phyloP scores from a whole-genome alignment of 2,797 vertebrate genomes.

The Acanthis flammea region DNA sequence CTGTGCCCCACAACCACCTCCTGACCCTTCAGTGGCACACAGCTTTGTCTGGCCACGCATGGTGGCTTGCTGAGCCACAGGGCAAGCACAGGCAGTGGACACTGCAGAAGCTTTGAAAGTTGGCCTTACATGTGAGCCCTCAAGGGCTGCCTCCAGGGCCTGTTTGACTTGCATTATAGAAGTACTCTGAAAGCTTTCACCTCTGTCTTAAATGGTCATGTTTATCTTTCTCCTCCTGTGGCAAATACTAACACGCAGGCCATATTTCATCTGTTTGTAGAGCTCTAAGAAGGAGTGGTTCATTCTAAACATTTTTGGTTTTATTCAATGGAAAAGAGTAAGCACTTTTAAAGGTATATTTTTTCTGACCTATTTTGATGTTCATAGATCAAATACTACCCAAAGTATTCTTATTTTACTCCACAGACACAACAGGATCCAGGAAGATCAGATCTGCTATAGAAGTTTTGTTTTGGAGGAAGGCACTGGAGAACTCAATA shows the following conservation, averaged over 20 bases:
- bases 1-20: rapidly evolving
- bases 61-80: not conserved
- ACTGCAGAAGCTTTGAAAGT: not conserved
- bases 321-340: not conserved
- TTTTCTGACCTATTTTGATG: not conserved
- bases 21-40: not conserved
- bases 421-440: not conserved
- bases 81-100: not conserved
- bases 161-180: not conserved
- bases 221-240: not conserved
- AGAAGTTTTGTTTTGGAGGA: not conserved
- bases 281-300: not conserved
- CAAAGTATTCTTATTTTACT: not conserved
- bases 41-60: not conserved
- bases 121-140: not conserved
- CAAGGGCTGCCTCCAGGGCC: not conserved
- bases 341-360: not conserved
- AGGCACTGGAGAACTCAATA: not conserved
- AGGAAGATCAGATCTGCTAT: not conserved
- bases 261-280: not conserved
- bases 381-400: not conserved
- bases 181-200: not conserved
- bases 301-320: not conserved
- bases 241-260: not conserved
- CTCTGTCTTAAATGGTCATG: not conserved